These are phyloP conservation scores for Patella ulyssiponensis DNA, from an alignment of 2,888 invertebrate genomes.

Conservation along the genomic window DNA sequence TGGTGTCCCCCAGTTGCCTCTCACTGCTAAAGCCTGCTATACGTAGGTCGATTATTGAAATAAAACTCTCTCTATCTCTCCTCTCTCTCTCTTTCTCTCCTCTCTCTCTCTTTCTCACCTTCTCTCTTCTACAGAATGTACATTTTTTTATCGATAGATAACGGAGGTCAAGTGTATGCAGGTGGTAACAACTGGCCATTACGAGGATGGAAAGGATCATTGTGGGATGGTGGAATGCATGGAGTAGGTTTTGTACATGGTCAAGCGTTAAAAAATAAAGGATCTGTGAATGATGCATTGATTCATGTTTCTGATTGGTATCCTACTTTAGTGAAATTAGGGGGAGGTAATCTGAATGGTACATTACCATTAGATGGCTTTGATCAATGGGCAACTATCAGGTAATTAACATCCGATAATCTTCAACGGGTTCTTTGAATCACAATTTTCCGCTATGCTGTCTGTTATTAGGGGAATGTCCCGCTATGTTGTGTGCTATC, in stretches of 20 bases:
- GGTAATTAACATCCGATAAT: slow-evolving; percentile 39
- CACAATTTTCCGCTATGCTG: background rate
- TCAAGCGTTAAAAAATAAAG: slow-evolving; percentile 43
- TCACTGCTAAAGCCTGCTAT: too few species aligned
- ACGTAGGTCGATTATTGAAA: too few species aligned
- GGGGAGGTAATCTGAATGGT: slow-evolving; percentile 57
- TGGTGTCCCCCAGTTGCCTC: too few species aligned
- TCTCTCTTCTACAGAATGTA: too few species aligned
- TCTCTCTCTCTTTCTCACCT: too few species aligned
- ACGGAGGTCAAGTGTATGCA: slow-evolving; percentile 65
- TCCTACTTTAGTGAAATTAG: slow-evolving; percentile 65
- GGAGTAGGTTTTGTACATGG: slow-evolving; percentile 68
- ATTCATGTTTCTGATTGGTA: slow-evolving; percentile 70
- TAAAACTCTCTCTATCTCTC: too few species aligned
- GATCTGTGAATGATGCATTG: slow-evolving; percentile 44
- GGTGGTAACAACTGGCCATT: slow-evolving; percentile 71
- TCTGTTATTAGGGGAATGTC: too few species aligned
- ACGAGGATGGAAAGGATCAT: slow-evolving; percentile 66
- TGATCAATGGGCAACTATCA: slow-evolving; percentile 65
- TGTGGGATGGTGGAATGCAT: slow-evolving; percentile 70
- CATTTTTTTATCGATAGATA: slow-evolving; percentile 72
- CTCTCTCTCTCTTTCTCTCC: too few species aligned
- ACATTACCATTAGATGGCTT: slow-evolving; percentile 65
- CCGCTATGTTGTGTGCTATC: too few species aligned
- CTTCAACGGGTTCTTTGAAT: background rate